Conservation (phyloP, 2,113 vertebrate genomes). For the Todiramphus chloris region DNA sequence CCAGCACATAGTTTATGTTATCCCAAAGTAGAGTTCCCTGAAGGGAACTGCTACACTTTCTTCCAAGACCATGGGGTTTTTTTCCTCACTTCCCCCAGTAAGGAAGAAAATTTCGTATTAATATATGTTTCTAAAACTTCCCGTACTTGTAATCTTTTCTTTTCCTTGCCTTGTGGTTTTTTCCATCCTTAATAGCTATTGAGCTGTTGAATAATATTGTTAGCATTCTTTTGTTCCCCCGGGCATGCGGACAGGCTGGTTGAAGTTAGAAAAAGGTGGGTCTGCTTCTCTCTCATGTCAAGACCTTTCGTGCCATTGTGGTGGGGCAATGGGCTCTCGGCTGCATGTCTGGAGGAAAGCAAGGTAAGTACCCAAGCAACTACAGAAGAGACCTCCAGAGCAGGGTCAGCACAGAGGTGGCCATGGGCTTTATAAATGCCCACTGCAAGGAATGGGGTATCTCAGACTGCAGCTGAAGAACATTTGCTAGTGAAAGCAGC, state of each 20-base stretch:
- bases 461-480: neutral
- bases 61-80: neutral
- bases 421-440: neutral
- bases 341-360: neutral
- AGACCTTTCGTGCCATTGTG: neutral
- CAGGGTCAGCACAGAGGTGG: neutral
- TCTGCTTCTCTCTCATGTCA: neutral
- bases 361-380: fast-evolving
- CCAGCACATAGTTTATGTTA: slow-evolving; percentile 1
- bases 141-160: neutral
- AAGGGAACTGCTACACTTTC: neutral
- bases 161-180: neutral
- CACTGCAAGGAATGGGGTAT: neutral
- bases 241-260: neutral
- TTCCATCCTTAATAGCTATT: neutral
- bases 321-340: neutral
- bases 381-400: neutral
- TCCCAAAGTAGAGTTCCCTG: slow-evolving; percentile 33
- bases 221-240: neutral
- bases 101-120: neutral
- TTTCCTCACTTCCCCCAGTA: neutral
- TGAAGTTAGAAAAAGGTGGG: neutral
- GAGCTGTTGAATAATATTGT: neutral
- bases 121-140: neutral
- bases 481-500: neutral